Evolutionary conservation across 1,140 invertebrate species (phyloP), one percentile per base, ranked within the genome.

Genomic region (Drosophila lini): DNA sequence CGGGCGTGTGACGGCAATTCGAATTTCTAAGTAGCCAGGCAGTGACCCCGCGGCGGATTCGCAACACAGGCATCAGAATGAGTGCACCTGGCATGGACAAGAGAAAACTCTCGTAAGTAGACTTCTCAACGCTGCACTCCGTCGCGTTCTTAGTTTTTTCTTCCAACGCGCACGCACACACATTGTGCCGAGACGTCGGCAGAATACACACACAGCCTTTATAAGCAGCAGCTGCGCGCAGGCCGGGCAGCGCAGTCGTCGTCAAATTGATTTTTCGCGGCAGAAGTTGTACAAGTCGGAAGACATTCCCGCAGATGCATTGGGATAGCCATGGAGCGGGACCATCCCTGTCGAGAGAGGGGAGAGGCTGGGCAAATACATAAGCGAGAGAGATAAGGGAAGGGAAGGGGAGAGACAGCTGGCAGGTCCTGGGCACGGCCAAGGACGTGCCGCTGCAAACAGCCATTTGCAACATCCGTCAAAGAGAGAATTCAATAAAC

Each of bases 31-130:
- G 53, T 61, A 71, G 52, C 55, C 36, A 74, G 71, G 45, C 47
- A 41, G 82, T 80, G 67, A 73, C 68, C 64, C 50, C 58, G 55
- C 48, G 48, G 34, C 32, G 40, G 19, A 77, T 34, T 9, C 61
- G 56, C 25, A 74, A 76, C 64, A 68, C 68, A 45, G 59, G 64
- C 58, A 55, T 31, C 83, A 91, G 65, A n/a, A 91, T 91, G 86
- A 88, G 79, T 60, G 90, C 78, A 77, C 93, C 75, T 80, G 85
- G 83, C 81, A 94, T 94, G 93, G 93, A 94, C 73, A 93, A 91
- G 77, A 93, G 93, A 92, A 94, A 94, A 93, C 90, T 94, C 77
- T 94, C 93, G 93, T 94, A 90, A 94, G 93, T 94, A 80, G 11
- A 74, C 52, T 55, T 62, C 32, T 32, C 48, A 59, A 64, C 47